Base-by-base conservation (phyloP, 2,113 vertebrate genomes). In the Dipodomys merriami region DNA sequence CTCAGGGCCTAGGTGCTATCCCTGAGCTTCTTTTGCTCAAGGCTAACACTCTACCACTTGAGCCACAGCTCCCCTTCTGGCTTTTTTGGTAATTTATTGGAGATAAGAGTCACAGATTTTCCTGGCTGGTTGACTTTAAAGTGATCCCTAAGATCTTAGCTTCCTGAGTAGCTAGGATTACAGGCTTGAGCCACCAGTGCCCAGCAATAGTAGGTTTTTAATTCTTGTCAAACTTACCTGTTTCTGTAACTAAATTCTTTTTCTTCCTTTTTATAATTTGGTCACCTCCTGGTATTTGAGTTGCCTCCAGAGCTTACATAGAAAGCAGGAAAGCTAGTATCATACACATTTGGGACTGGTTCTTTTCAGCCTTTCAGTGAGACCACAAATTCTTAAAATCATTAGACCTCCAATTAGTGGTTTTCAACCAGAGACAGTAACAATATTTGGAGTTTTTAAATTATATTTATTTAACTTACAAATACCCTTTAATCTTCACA, bases 321-420 rank as follows among this genome's bases (percentile, higher is more conserved):
- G 29, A 8, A 68, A 49, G 7, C 69, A 69, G 83, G 88, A 80
- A 89, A 78, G 18, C 64, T 73, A 60, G 65, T 79, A 18, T 22
- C 81, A 1, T 80, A 46, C 35, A 74, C 57, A 67, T 94, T 72
- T 87, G 49, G 73, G 33, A 84, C 91, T 78, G 20, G 20, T 91
- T 93, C 81, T 73, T 94, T 86, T 86, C 23, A 94, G 35, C 53
- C 20, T 88, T 7, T 84, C 35, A 76, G 27, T 89, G 39, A 88
- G 65, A 86, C 67, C 27, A 44, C 33, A 83, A 90, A 29, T 22
- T 83, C 83, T 94, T 90, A 57, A 74, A 88, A 81, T 35, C 35
- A 8, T 94, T 69, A 46, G 69, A 88, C 30, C 10, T 49, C 83
- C 35, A 6, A 13, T 90, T 78, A 87, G 30, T 86, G 39, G 10